Evolutionary conservation across 92 coral and sea anemone genomes (phyloP), one percentile per base, ranked within the genome.

Genomic region (Meandrina meandrites): DNA sequence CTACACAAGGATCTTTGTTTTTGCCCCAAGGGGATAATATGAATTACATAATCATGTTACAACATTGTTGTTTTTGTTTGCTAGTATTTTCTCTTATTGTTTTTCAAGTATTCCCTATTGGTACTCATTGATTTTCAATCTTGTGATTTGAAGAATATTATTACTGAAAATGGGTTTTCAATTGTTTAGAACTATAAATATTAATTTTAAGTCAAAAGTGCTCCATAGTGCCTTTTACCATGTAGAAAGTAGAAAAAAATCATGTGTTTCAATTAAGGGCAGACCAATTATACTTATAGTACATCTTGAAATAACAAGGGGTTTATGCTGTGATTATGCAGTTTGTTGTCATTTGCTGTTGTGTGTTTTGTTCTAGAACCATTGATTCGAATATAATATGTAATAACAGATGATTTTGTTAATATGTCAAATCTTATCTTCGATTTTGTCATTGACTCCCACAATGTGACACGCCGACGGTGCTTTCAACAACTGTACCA

Each of bases 1-100:
- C 58, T 17, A 27, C 64, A 77, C 60, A 60, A 66, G 56, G 19
- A 60, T 62, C 48, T 48, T 58, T 76, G 47, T 76, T 60, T 77
- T 76, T 78, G 31, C 51, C 76, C 76, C 75, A 76, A 54, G 75
- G 82, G 76, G 28, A 47, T 7, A 77, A 76, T 66, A 3, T 47
- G 81, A 85, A 85, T 85, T 76, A 85, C 88, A 85, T 85, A 85
- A 85, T 56, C 82, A 40, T 35, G 76, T 42, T 78, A 34, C 76
- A 60, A 28, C 34, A 48, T 30, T 77, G 73, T 78, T 78, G 64
- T 75, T 73, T 53, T 32, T 71, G 54, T n/a, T 74, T 22, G 71
- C n/a, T 0, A 2, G 35, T 84, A 28, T 60, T 75, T 57, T 72
- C 70, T 53, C 24, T 73, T 19, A 83, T 28, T 84, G 60, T 36